Evolutionary conservation across 1,140 invertebrate species (phyloP).

Genomic region (Nephotettix cincticeps): DNA sequence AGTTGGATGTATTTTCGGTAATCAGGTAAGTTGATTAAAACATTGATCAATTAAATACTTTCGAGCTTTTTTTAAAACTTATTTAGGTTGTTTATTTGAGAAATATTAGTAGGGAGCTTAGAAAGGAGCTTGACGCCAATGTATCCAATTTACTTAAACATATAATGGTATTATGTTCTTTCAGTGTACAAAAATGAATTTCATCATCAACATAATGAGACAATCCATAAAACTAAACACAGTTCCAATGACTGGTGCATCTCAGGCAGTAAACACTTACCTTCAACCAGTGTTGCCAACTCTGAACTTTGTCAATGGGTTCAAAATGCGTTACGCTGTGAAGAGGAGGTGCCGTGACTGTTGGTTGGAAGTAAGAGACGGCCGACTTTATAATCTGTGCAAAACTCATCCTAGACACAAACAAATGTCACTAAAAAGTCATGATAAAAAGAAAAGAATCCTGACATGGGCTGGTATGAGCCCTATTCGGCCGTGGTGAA

Average conservation of each 20-base stretch:
- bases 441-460: constrained; percentile 66
- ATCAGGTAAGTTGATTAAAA: too few species aligned
- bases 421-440: constrained; percentile 66
- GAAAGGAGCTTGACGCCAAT: too few species aligned
- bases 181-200: too few species aligned
- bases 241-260: background rate
- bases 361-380: constrained; percentile 65
- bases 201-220: too few species aligned
- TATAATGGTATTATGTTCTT: too few species aligned
- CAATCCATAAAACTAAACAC: too few species aligned
- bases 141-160: too few species aligned
- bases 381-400: constrained; percentile 71
- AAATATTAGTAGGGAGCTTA: too few species aligned
- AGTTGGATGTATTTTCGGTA: too few species aligned
- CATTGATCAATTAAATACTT: too few species aligned
- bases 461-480: constrained; percentile 59
- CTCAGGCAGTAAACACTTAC: background rate
- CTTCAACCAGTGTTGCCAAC: background rate
- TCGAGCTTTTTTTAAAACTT: too few species aligned
- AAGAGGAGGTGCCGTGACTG: constrained; percentile 72
- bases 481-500: constrained; percentile 35
- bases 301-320: constrained; percentile 44
- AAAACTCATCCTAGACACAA: constrained; percentile 74
- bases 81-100: too few species aligned
- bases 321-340: constrained; percentile 60